Base-by-base conservation (phyloP, 2,797 vertebrate species). In the Arnoldichthys spilopterus region DNA sequence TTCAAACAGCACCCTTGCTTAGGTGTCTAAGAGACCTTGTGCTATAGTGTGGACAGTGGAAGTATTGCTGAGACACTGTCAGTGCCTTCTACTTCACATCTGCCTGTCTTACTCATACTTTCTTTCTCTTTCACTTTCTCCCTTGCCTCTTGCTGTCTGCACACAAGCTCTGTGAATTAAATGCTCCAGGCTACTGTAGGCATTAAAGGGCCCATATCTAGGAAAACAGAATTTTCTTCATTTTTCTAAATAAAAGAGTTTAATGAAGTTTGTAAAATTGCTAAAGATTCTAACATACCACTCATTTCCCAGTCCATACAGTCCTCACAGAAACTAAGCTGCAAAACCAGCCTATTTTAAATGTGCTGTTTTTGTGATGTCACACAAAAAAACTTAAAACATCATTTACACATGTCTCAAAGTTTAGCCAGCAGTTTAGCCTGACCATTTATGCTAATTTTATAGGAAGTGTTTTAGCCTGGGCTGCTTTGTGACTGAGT, bases 1-100 rank as follows among this genome's bases (percentile, higher is more conserved):
- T 45, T 53, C 24, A 77, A 45, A 69, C 49, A 16, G 30, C 59
- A 74, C 54, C 58, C 49, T 49, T 70, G 58, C 34, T 18, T 49
- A 56, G 71, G 63, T 68, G 63, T 15, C 43, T 79, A 67, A 26
- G 56, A 70, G 64, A 78, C 80, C 67, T 66, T 78, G 76, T 54
- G 40, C 72, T 54, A 51, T 49, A 62, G 30, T 54, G 43, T 74
- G 53, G 56, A 74, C 64, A 40, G 47, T 18, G 66, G 64, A 28
- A 47, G 37, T 37, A 28, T 22, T 47, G 22, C 43, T 49, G 26
- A 30, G 40, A 74, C 56, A 34, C 47, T 68, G 63, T 45, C 62
- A 61, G 43, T 51, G 58, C 45, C 58, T 67, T 72, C 26, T 47
- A 47, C 49, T 53, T 79, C 26, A 43, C 51, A 22, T 26, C 30